These are phyloP conservation scores for Lacanobia oleracea DNA, from an alignment of 2,888 invertebrate genomes.

Conservation along the genomic window DNA sequence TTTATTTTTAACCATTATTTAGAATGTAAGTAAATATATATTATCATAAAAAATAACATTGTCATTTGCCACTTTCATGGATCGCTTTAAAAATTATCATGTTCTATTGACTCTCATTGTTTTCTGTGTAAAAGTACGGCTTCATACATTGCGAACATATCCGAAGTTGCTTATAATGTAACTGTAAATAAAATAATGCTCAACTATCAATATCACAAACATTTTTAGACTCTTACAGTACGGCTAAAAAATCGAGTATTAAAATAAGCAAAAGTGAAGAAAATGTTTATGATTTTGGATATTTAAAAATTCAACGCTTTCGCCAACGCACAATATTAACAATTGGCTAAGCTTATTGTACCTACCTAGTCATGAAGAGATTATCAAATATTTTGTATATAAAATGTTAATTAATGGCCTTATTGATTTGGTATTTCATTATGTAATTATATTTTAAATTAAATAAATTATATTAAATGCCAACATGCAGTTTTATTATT, in stretches of 20 bases:
- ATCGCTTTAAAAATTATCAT: constrained; percentile 64
- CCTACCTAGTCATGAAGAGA: constrained; percentile 88
- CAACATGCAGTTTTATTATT: constrained; percentile 36
- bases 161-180: constrained; percentile 77
- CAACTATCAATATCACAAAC: constrained; percentile 69
- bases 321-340: constrained; percentile 70
- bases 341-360: constrained; percentile 81
- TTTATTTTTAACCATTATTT: constrained; percentile 85
- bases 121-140: constrained; percentile 80
- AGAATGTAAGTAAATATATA: constrained; percentile 80
- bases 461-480: constrained; percentile 82
- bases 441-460: constrained; percentile 83
- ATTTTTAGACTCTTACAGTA: constrained; percentile 26
- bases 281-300: constrained; percentile 68
- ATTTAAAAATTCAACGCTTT: constrained; percentile 65
- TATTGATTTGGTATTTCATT: constrained; percentile 79
- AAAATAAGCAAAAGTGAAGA: constrained; percentile 19
- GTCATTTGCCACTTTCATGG: constrained; percentile 64
- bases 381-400: constrained; percentile 87
- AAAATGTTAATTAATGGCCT: constrained; percentile 82
- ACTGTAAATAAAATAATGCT: constrained; percentile 82
- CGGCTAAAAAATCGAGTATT: background rate
- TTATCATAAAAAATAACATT: constrained; percentile 73
- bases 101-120: constrained; percentile 64
- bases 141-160: constrained; percentile 77